Evolutionary conservation across 2,888 invertebrate species (phyloP).

Genomic region (Melinaea marsaeus): DNA sequence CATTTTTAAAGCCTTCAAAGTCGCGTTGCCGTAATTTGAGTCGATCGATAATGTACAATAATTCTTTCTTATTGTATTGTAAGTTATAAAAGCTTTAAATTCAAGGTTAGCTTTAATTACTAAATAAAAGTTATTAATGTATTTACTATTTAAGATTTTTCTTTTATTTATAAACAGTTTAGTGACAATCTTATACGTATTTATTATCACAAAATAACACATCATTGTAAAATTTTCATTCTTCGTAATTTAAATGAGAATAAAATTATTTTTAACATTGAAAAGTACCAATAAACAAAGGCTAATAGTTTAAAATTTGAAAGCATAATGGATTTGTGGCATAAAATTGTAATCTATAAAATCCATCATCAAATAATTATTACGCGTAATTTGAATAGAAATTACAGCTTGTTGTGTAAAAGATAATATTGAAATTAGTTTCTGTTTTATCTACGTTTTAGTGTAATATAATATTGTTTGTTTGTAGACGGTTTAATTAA

Average conservation of each 20-base stretch:
- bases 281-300: conserved; percentile 31
- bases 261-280: conserved; percentile 9
- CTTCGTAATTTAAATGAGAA: conserved; percentile 14
- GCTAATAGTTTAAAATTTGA: conserved; percentile 6
- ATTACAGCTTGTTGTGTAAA: too few species aligned
- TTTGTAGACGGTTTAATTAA: conserved; percentile 44
- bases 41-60: conserved; percentile 22
- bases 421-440: too few species aligned
- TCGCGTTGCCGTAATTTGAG: conserved; percentile 1
- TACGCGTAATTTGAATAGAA: too few species aligned
- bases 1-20: not conserved
- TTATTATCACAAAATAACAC: conserved; percentile 13
- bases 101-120: conserved; percentile 77
- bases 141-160: conserved; percentile 21
- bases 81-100: conserved; percentile 76
- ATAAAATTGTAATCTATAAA: too few species aligned
- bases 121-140: conserved; percentile 49
- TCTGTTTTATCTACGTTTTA: conserved; percentile 1
- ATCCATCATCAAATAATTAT: too few species aligned
- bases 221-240: conserved; percentile 15
- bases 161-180: conserved; percentile 20
- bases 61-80: conserved; percentile 39
- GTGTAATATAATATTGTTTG: conserved; percentile 35
- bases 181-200: not conserved
- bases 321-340: not conserved